Evolutionary conservation across 2,113 vertebrate species (phyloP), one percentile per base, ranked within the genome.

Genomic region (Paraplagusia blochii): DNA sequence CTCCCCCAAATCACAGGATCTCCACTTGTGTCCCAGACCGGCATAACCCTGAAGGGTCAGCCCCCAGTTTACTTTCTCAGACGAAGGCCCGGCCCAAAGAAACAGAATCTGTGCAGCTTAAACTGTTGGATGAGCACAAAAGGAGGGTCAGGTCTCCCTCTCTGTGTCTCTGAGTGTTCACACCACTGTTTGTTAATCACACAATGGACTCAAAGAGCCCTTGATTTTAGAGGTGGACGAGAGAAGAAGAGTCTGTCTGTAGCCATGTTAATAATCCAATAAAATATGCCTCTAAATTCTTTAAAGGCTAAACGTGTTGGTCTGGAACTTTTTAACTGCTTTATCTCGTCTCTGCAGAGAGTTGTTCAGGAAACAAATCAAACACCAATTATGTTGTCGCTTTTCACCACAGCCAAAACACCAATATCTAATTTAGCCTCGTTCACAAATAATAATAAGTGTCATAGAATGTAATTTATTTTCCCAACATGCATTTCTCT

Each of bases 11-110:
- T 85, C 79, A 19, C 85, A 75, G 79, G 75, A 79, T 85, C 79
- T 56, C 74, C 69, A 53, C 72, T 64, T 50, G 69, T 68, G 83
- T 88, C 88, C 88, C 88, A 89, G 88, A 88, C 89, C 83, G 84
- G 87, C 85, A 88, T 89, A 91, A 92, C 89, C 90, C 22, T 90
- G 87, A 74, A 84, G 86, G 92, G 92, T 93, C 92, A 92, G 22
- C 69, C 80, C 79, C 74, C 58, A 92, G 91, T 93, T 93, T 92
- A 92, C 91, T 92, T 93, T 93, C 92, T 93, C 91, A 92, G 91
- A 79, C 63, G 58, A 60, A 63, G 74, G 80, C 60, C 77, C 81
- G 69, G 69, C 72, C 76, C 86, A 89, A 88, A 90, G 86, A 89
- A 90, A 90, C 88, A 83, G 84, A 90, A 88, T 90, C 90, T 89